Conservation (phyloP, 2,888 invertebrate species). For the Thalpophila matura region DNA sequence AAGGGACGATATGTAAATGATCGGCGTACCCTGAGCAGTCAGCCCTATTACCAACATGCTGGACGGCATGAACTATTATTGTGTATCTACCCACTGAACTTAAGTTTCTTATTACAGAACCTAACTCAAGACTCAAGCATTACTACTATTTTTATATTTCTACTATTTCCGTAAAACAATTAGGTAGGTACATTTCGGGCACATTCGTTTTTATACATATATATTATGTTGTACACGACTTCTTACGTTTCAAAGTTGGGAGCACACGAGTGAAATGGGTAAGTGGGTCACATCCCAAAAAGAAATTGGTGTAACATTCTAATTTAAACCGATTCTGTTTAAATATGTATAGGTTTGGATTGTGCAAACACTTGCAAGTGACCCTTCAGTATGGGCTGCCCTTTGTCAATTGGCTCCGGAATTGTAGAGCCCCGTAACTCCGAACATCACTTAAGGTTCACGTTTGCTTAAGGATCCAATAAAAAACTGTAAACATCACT, state of each 20-base stretch:
- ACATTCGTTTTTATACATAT: constrained; percentile 32
- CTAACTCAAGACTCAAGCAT: too few species aligned
- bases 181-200: constrained; percentile 2
- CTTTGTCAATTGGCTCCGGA: constrained; percentile 65
- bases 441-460: constrained; percentile 46
- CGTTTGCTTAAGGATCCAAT: constrained; percentile 56
- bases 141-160: too few species aligned
- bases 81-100: too few species aligned
- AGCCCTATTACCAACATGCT: too few species aligned
- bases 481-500: constrained; percentile 26
- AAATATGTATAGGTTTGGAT: constrained; percentile 67
- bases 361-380: constrained; percentile 70
- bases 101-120: too few species aligned
- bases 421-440: constrained; percentile 56
- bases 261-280: constrained; percentile 47
- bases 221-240: constrained; percentile 45
- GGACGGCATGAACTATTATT: too few species aligned
- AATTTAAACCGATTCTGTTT: constrained; percentile 68
- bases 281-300: constrained; percentile 61
- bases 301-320: constrained; percentile 57
- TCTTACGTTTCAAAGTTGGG: constrained; percentile 46
- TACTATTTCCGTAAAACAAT: constrained; percentile 3
- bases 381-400: constrained; percentile 61
- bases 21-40: too few species aligned
- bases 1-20: too few species aligned